phyloP scores from a whole-genome alignment of 2,797 vertebrate species.

The Oreochromis grahami region DNA sequence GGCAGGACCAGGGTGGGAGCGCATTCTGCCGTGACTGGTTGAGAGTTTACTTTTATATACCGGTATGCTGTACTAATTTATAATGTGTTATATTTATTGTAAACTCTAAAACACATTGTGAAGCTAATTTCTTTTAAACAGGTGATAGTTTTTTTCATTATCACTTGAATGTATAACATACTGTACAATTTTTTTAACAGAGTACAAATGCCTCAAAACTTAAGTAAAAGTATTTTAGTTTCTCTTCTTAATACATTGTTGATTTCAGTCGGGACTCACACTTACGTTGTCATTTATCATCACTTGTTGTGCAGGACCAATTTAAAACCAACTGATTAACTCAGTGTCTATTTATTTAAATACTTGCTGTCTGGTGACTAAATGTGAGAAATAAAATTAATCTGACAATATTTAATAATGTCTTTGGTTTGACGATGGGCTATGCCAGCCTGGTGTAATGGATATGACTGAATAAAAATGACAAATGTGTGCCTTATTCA shows the following conservation, averaged over 20 bases:
- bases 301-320: background rate
- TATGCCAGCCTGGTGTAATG: background rate
- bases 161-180: background rate
- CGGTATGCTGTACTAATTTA: fast-evolving
- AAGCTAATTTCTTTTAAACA: background rate
- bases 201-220: background rate
- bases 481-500: background rate
- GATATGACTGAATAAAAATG: background rate
- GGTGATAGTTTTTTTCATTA: background rate
- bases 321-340: background rate
- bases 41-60: background rate
- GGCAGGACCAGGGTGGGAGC: background rate
- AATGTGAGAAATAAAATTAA: background rate
- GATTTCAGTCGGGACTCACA: background rate
- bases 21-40: background rate
- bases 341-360: background rate
- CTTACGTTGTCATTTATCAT: background rate
- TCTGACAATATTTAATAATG: background rate
- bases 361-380: background rate
- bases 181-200: background rate
- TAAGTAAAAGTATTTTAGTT: background rate
- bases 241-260: background rate
- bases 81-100: background rate
- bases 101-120: background rate
- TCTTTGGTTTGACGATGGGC: background rate